Conservation (phyloP, 1,140 invertebrate genomes). For the Drosophila bipectinata region DNA sequence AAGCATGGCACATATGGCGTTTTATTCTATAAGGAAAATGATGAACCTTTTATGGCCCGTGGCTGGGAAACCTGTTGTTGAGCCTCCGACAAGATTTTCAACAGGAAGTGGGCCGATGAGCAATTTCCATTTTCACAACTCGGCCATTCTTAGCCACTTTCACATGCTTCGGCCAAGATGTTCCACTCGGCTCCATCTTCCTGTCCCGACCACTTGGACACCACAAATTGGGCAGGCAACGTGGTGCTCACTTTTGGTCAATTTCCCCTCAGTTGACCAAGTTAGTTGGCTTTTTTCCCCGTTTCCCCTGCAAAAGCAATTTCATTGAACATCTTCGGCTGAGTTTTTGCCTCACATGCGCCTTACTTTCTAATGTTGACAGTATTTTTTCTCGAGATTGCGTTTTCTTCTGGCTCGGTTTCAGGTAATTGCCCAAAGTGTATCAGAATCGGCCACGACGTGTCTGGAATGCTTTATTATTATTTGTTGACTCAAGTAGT, state of each 20-base stretch:
- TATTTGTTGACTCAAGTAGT: slow-evolving; percentile 50
- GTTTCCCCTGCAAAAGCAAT: slow-evolving; percentile 35
- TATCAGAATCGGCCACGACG: slow-evolving; percentile 42
- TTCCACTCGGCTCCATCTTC: slow-evolving; percentile 45
- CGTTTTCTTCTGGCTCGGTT: slow-evolving; percentile 25
- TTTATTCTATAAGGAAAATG: slow-evolving; percentile 1
- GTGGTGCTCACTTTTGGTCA: slow-evolving; percentile 80
- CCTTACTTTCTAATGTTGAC: slow-evolving; percentile 73
- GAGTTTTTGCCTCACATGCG: slow-evolving; percentile 51
- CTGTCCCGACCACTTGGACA: slow-evolving; percentile 71
- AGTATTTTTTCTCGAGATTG: slow-evolving; percentile 17
- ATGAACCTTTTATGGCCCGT: slow-evolving; percentile 13
- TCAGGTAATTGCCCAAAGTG: slow-evolving; percentile 36
- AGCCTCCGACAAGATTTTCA: slow-evolving; percentile 28
- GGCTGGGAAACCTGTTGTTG: slow-evolving; percentile 22
- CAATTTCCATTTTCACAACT: slow-evolving; percentile 66
- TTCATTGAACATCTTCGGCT: slow-evolving; percentile 70
- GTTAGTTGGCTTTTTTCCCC: slow-evolving; percentile 5
- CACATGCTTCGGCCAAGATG: slow-evolving; percentile 42
- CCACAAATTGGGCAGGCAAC: slow-evolving; percentile 73
- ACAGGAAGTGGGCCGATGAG: slow-evolving; percentile 56
- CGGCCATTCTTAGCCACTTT: slow-evolving; percentile 64
- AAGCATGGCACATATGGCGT: slow-evolving; percentile 15
- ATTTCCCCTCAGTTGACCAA: slow-evolving; percentile 55
- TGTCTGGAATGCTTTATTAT: slow-evolving; percentile 67